Conservation (phyloP, 2,888 invertebrate genomes). For the Apotomis turbidana region DNA sequence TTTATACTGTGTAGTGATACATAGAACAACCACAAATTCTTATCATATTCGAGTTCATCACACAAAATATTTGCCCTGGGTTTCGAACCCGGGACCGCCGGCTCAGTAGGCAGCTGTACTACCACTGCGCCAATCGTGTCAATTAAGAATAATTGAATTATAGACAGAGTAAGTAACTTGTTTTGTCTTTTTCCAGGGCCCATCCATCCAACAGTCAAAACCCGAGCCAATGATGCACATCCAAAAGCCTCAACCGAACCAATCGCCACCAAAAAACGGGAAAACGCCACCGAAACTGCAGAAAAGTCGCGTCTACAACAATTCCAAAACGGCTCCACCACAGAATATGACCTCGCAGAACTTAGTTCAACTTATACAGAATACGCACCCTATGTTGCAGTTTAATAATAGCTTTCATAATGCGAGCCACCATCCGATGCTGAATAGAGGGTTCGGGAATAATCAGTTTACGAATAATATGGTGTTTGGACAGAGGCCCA, state of each 20-base stretch:
- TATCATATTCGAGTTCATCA: no score
- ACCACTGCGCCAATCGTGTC: no score
- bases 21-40: no score
- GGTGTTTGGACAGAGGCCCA: slow-evolving; percentile 62
- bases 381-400: slow-evolving; percentile 77
- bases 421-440: slow-evolving; percentile 75
- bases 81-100: no score
- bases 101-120: no score
- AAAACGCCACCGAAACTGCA: slow-evolving; percentile 49
- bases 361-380: slow-evolving; percentile 74
- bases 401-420: slow-evolving; percentile 72
- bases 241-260: slow-evolving; percentile 42
- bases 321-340: slow-evolving; percentile 55
- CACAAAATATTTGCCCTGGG: no score
- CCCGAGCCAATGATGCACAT: slow-evolving; percentile 42
- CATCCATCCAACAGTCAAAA: slow-evolving; percentile 62
- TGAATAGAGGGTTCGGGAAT: slow-evolving; percentile 59
- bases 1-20: no score
- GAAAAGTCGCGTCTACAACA: slow-evolving; percentile 67
- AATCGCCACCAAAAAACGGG: slow-evolving; percentile 55
- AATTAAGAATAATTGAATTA: no score
- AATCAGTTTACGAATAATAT: slow-evolving; percentile 57
- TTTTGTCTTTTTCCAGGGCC: slow-evolving; percentile 55
- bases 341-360: slow-evolving; percentile 66
- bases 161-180: no score